Percentiles rank a stretch among this genome's conserved stretches.
Conservation (phyloP, 2,797 vertebrate species). For the Eidolon dupreanum region DNA sequence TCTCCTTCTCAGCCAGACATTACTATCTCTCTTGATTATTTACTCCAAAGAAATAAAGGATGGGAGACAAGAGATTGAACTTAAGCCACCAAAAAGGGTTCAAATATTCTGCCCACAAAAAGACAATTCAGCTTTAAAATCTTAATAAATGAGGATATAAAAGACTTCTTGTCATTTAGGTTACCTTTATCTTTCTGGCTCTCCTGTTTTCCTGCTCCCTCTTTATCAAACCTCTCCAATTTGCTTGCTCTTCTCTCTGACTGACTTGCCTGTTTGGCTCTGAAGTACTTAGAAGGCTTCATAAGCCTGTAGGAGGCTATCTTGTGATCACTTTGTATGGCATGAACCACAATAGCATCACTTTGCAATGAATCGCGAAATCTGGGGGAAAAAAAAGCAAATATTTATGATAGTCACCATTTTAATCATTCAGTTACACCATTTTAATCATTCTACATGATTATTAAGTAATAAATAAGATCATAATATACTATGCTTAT, state of each 20-base stretch:
- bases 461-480: slow-evolving; percentile 36
- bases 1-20: neutral
- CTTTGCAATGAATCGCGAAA: slow-evolving; percentile 87
- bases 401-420: slow-evolving; percentile 9
- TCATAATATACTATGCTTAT: neutral
- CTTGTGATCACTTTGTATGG: slow-evolving; percentile 88
- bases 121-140: neutral
- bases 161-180: neutral
- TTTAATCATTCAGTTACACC: slow-evolving; percentile 1
- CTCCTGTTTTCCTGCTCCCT: slow-evolving; percentile 51
- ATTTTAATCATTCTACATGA: neutral
- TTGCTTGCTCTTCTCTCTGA: slow-evolving; percentile 75
- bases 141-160: neutral
- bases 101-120: neutral
- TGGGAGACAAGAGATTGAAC: neutral
- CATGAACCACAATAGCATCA: slow-evolving; percentile 87
- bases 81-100: neutral
- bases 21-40: neutral
- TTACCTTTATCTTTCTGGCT: slow-evolving; percentile 66
- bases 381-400: slow-evolving; percentile 83
- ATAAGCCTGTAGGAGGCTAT: slow-evolving; percentile 91
- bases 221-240: slow-evolving; percentile 73
- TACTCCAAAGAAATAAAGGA: neutral
- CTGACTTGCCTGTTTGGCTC: slow-evolving; percentile 48
- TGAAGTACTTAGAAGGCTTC: slow-evolving; percentile 74